phyloP scores from a whole-genome alignment of 2,797 vertebrate genomes.

The Notolabrus celidotus region DNA sequence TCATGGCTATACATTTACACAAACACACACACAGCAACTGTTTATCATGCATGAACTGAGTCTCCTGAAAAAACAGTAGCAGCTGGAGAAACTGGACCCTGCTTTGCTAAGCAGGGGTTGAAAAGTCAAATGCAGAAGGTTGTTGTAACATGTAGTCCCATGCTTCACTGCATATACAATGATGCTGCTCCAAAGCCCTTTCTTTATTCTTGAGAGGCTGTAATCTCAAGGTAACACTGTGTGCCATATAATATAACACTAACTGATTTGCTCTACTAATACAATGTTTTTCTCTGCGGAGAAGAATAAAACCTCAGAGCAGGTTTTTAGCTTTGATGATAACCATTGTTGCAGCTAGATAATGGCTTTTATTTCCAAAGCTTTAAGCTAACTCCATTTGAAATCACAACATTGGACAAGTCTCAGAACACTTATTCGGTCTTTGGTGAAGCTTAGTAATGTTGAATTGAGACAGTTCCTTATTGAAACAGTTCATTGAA shows the following conservation, averaged over 20 bases:
- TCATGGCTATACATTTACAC: slow-evolving; percentile 35
- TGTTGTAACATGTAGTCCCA: slow-evolving; percentile 45
- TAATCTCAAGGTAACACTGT: no score
- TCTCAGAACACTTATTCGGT: slow-evolving; percentile 35
- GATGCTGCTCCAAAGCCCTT: neutral
- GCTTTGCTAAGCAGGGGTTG: slow-evolving; percentile 10
- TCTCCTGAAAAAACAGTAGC: slow-evolving; percentile 62
- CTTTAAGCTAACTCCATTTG: slow-evolving; percentile 15
- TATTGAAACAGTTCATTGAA: slow-evolving; percentile 23
- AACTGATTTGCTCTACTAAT: no score
- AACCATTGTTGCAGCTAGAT: slow-evolving; percentile 20
- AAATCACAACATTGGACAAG: slow-evolving; percentile 29
- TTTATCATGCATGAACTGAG: slow-evolving; percentile 55
- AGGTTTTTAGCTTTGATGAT: slow-evolving; percentile 1
- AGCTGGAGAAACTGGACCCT: slow-evolving; percentile 55
- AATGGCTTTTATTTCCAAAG: slow-evolving; percentile 24
- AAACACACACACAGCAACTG: slow-evolving; percentile 18
- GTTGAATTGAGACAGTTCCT: slow-evolving; percentile 18
- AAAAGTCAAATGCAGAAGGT: slow-evolving; percentile 46
- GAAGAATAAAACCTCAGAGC: slow-evolving; percentile 11
- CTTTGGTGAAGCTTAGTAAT: slow-evolving; percentile 29
- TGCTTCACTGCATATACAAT: slow-evolving; percentile 32
- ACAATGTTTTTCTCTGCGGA: no score
- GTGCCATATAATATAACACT: no score
- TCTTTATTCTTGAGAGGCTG: no score